phyloP scores from a whole-genome alignment of 2,888 invertebrate genomes.

The Diaphora mendica region DNA sequence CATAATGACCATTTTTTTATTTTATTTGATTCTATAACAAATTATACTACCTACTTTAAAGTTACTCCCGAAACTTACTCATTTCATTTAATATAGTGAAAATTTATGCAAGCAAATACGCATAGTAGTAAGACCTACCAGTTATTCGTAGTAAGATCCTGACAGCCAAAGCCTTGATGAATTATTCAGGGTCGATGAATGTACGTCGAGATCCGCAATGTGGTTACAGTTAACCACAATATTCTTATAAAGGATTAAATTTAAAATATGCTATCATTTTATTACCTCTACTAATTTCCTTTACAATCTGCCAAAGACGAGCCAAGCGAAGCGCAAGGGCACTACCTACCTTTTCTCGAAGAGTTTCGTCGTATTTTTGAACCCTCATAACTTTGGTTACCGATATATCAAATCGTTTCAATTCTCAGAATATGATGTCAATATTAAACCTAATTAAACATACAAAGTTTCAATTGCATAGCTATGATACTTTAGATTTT shows the following conservation, averaged over 20 bases:
- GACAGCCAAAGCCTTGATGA: conserved; percentile 70
- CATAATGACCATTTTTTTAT: background rate
- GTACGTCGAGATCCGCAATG: conserved; percentile 52
- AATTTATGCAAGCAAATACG: conserved; percentile 32
- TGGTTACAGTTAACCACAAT: conserved; percentile 60
- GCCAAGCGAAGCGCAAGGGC: too few relatives aligned
- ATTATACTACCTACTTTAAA: too few relatives aligned
- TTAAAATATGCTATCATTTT: conserved; percentile 32
- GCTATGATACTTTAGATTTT: too few relatives aligned
- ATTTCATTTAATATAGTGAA: background rate
- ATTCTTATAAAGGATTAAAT: conserved; percentile 50
- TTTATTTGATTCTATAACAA: background rate
- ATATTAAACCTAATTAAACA: too few relatives aligned
- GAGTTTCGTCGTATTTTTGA: too few relatives aligned
- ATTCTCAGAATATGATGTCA: too few relatives aligned
- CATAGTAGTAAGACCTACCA: conserved; percentile 50
- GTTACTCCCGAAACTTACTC: background rate
- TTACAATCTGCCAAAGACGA: too few relatives aligned
- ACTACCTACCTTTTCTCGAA: too few relatives aligned
- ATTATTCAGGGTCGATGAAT: conserved; percentile 76
- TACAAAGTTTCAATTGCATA: too few relatives aligned
- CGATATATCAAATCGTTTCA: too few relatives aligned
- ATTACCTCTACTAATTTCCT: conserved; percentile 25
- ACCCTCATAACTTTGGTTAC: too few relatives aligned
- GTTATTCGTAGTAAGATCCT: conserved; percentile 62